phyloP scores from a whole-genome alignment of 2,888 invertebrate genomes.

The Lydus trimaculatus region DNA sequence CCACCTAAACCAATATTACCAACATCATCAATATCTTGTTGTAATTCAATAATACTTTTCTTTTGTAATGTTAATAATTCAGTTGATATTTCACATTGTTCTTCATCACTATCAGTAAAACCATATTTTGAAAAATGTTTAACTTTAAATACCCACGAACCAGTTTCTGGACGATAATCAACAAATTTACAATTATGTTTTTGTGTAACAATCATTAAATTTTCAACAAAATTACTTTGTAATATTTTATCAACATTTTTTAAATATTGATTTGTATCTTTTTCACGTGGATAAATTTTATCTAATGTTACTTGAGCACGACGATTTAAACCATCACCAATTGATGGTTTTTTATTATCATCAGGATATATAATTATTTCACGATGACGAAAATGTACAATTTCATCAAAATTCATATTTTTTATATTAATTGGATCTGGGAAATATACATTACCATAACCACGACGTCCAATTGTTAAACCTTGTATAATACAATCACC shows the following conservation, averaged over 20 bases:
- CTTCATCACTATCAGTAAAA: conserved; percentile 84
- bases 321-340: conserved; percentile 87
- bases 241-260: conserved; percentile 79
- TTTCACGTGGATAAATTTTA: conserved; percentile 93
- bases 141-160: conserved; percentile 97
- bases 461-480: conserved; percentile 86
- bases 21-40: background rate
- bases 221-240: conserved; percentile 85
- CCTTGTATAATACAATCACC: conserved; percentile 85
- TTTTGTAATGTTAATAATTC: conserved; percentile 3
- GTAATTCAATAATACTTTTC: conserved; percentile 12
- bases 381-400: conserved; percentile 91
- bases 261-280: conserved; percentile 79
- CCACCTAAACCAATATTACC: conserved; percentile 4
- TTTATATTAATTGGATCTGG: conserved; percentile 85
- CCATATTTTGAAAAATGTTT: conserved; percentile 97
- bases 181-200: conserved; percentile 91
- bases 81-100: conserved; percentile 49
- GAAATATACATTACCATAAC: conserved; percentile 91
- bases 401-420: conserved; percentile 84
- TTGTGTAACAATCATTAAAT: conserved; percentile 82
- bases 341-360: conserved; percentile 83
- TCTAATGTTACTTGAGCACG: conserved; percentile 92
- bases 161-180: conserved; percentile 94
- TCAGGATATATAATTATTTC: conserved; percentile 97